phyloP scores from a whole-genome alignment of 2,888 invertebrate genomes.

The Drosophila rellima region DNA sequence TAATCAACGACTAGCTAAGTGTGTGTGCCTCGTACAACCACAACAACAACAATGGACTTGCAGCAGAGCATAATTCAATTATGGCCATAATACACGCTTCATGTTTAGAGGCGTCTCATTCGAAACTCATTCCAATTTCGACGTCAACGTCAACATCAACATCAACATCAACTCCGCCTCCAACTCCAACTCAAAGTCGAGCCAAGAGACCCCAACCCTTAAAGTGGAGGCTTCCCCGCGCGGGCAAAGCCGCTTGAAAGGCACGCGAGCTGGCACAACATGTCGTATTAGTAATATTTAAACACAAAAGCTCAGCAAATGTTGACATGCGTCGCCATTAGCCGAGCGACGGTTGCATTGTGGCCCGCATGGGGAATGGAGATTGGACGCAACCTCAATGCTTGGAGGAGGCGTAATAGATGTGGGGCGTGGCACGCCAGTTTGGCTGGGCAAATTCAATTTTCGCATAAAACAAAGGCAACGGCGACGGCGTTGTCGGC shows the following conservation, averaged over 20 bases:
- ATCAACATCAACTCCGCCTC: too few relatives aligned
- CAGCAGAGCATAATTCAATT: conserved; percentile 72
- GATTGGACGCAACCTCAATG: conserved; percentile 9
- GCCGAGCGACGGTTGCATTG: conserved; percentile 73
- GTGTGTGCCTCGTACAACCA: conserved; percentile 2
- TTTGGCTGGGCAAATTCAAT: conserved; percentile 62
- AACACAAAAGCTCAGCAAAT: conserved; percentile 81
- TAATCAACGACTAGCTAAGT: conserved; percentile 44
- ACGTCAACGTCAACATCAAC: not conserved
- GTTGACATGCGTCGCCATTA: conserved; percentile 80
- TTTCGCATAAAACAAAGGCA: conserved; percentile 65
- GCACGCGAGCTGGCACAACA: conserved; percentile 76
- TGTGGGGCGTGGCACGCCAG: not conserved
- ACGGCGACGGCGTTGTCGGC: not conserved
- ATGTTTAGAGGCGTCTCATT: conserved; percentile 19
- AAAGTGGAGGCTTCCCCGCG: not conserved
- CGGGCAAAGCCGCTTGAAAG: conserved; percentile 40
- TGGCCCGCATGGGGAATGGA: conserved; percentile 62
- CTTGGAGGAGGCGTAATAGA: not conserved
- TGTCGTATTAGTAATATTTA: conserved; percentile 82
- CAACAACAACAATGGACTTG: conserved; percentile 22
- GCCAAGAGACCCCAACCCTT: conserved; percentile 13
- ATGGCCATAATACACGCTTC: conserved; percentile 65
- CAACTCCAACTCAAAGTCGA: not conserved
- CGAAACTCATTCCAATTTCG: not conserved